phyloP scores from a whole-genome alignment of 2,797 vertebrate genomes.

The Alcedo quadribrachys region DNA sequence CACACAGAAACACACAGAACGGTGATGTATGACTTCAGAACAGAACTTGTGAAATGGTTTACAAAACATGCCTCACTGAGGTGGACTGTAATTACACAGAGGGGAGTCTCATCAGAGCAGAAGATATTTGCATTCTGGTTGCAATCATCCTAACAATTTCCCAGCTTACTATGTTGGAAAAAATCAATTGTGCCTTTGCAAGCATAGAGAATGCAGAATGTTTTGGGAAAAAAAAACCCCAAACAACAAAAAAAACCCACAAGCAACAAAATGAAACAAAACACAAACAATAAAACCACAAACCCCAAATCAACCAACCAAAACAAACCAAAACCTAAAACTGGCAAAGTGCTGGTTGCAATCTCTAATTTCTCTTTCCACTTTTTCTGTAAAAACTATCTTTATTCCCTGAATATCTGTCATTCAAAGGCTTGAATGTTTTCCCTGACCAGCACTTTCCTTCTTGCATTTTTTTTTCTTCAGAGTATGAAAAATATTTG shows the following conservation, averaged over 20 bases:
- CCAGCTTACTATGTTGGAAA: neutral
- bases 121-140: neutral
- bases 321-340: too few relatives aligned
- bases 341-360: neutral
- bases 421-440: neutral
- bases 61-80: neutral
- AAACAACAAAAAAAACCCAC: too few relatives aligned
- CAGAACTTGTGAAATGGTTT: neutral
- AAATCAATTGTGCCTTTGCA: neutral
- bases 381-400: neutral
- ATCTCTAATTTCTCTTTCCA: neutral
- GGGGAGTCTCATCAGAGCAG: neutral
- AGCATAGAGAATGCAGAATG: neutral
- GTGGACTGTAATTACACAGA: neutral
- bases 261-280: too few relatives aligned
- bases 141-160: neutral
- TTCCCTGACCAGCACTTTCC: neutral
- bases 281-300: too few relatives aligned
- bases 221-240: neutral
- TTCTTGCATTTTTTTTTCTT: neutral
- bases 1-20: neutral
- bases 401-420: neutral
- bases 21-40: neutral
- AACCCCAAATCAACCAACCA: too few relatives aligned
- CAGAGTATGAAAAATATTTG: neutral